A percentile compares a stretch with the other conserved stretches of the same genome.
Conservation (phyloP, 2,113 vertebrate species). For the Uropsilus gracilis region DNA sequence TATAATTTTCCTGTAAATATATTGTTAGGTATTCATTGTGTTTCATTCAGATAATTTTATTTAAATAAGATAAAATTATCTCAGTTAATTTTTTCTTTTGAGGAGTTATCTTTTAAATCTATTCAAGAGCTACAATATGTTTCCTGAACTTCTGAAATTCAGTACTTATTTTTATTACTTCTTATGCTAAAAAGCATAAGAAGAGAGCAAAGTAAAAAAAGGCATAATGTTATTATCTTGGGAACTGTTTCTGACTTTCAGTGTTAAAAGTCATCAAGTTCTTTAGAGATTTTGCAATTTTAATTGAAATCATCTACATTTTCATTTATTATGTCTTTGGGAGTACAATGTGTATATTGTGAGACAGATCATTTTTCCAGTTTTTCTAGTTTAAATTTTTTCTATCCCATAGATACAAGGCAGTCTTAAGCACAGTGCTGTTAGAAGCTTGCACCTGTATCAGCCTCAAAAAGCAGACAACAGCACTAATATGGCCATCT, state of each 20-base stretch:
- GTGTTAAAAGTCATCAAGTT: background rate
- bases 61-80: background rate
- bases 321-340: background rate
- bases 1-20: too few species aligned
- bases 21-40: background rate
- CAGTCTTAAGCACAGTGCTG: background rate
- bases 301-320: background rate
- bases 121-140: background rate
- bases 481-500: too few species aligned
- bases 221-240: background rate
- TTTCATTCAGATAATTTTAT: slow-evolving; percentile 5
- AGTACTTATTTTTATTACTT: background rate
- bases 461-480: too few species aligned
- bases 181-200: too few species aligned
- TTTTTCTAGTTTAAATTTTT: background rate
- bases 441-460: too few species aligned
- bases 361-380: background rate
- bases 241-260: slow-evolving; percentile 14
- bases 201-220: too few species aligned
- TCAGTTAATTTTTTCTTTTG: background rate
- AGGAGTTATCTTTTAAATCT: background rate
- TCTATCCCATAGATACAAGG: background rate
- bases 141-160: background rate
- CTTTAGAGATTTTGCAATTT: background rate
- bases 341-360: background rate